Percentiles rank a stretch among this genome's conserved stretches.
These are phyloP conservation scores for Anoplius nigerrimus DNA, from an alignment of 2,888 invertebrate genomes.

Conservation along the genomic window DNA sequence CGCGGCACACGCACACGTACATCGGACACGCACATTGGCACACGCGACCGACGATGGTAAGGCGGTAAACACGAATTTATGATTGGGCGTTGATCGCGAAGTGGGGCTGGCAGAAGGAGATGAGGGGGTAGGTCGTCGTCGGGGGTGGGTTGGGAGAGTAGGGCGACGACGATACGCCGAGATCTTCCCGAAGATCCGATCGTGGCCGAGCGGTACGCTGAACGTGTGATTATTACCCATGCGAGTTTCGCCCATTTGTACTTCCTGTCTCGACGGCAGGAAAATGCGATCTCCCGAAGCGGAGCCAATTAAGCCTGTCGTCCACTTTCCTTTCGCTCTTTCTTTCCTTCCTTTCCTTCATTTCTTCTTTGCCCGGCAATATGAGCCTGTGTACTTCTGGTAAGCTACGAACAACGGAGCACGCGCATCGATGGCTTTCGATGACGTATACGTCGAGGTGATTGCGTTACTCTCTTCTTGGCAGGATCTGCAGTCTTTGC, in stretches of 20 bases:
- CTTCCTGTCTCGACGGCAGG: no score
- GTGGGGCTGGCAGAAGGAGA: neutral
- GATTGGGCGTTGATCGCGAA: neutral
- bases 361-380: slow-evolving; percentile 15
- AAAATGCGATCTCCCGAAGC: slow-evolving; percentile 5
- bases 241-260: no score
- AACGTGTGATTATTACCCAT: no score
- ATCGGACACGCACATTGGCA: neutral
- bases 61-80: neutral
- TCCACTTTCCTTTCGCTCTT: no score
- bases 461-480: neutral
- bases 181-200: no score
- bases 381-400: slow-evolving; percentile 36
- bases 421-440: neutral
- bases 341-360: no score
- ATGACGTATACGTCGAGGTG: neutral
- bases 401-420: slow-evolving; percentile 31
- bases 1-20: neutral
- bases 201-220: no score
- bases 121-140: neutral
- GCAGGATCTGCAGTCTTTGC: slow-evolving; percentile 5
- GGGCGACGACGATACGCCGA: neutral
- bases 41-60: neutral
- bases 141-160: neutral
- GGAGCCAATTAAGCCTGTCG: slow-evolving; percentile 26